Evolutionary conservation across 1,140 invertebrate genomes (phyloP), one percentile per base, ranked within the genome.

Genomic region (Cydia pomonella): DNA sequence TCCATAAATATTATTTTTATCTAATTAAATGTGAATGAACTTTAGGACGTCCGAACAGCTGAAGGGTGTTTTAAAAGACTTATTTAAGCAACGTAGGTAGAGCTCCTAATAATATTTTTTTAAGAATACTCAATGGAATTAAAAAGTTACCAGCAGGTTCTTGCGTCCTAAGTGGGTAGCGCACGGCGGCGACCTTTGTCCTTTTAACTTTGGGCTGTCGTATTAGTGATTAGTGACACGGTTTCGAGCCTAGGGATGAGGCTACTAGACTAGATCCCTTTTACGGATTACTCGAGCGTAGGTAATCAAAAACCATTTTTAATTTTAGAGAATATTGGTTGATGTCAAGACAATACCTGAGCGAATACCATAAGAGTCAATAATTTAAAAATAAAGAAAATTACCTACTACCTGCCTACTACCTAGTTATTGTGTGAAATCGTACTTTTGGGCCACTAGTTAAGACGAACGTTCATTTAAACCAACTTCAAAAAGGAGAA

Each of bases 111-210:
- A 7, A 50, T 50, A 50, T 50, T 50, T 50, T 50, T 50, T n/a
- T 1, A 50, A n/a, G 47, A 50, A 50, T 50, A 16, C 44, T 47
- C 13, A 47, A 47, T 0, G 16, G 16, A 50, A 18, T 50, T 50
- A 50, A 50, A 50, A 18, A 50, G 47, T 16, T 50, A 50, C 6
- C n/a, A 7, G 47, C 44, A 13, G 7, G 33, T 38, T 16, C 13
- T 6, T 53, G 18, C 13, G 50, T 7, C 18, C n/a, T 53, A 53
- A n/a, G 63, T 33, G 63, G 27, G 27, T 66, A 66, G 63, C 63
- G 63, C 13, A 66, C 63, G 63, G 63, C 63, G 63, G 63, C 27
- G 25, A 66, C 63, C 63, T 66, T 66, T 66, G 63, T 29, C 63
- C 27, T 66, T 66, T 66, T n/a, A 66, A 66, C 63, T 33, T 29